These are phyloP conservation scores for Hipposideros armiger DNA, from an alignment of 2,113 vertebrate species.

Conservation along the genomic window DNA sequence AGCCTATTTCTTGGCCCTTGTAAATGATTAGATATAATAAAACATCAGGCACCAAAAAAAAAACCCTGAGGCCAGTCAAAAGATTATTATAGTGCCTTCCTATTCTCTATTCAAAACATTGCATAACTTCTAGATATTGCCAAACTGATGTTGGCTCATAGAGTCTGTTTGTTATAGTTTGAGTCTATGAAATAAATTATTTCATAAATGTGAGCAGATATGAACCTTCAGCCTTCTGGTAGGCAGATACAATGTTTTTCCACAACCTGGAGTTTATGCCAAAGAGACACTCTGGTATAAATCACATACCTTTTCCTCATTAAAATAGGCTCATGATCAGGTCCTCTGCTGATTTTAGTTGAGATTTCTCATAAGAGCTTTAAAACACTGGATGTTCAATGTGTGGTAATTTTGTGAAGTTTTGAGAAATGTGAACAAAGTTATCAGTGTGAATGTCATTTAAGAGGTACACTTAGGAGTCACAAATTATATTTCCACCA, in stretches of 20 bases:
- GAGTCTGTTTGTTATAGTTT: background rate
- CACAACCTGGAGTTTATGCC: background rate
- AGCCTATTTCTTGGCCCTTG: background rate
- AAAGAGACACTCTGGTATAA: background rate
- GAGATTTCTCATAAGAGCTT: background rate
- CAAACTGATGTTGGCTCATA: background rate
- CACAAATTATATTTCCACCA: background rate
- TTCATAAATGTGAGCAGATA: background rate
- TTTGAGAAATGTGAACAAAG: background rate
- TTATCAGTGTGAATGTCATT: background rate
- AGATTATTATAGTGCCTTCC: background rate
- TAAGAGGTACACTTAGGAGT: background rate
- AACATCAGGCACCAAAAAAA: background rate
- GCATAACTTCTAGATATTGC: background rate
- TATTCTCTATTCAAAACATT: background rate
- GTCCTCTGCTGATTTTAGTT: background rate
- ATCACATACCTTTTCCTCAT: background rate
- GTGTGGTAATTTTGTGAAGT: background rate
- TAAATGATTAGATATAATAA: background rate
- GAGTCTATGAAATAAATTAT: background rate
- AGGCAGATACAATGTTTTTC: background rate
- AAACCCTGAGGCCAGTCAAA: background rate
- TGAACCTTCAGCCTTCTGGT: background rate
- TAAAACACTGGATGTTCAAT: background rate
- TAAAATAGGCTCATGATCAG: background rate